Percentiles rank a stretch among this genome's conserved stretches.
Conservation (phyloP, 1,140 invertebrate species). For the Drosophila melanogaster region DNA sequence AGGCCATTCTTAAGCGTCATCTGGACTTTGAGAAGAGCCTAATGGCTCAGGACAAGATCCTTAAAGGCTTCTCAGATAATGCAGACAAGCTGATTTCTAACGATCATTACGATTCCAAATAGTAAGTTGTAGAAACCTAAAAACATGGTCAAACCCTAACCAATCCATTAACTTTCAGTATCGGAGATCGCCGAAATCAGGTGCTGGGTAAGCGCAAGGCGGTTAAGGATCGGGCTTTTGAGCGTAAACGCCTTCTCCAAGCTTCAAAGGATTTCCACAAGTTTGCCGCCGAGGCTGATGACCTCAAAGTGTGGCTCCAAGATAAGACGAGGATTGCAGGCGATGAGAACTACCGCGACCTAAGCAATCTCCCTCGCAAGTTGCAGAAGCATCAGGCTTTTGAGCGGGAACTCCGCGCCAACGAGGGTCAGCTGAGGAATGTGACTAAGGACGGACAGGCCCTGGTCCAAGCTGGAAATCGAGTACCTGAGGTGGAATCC, state of each 20-base stretch:
- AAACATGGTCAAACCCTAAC: background rate
- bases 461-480: constrained; percentile 89
- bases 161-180: constrained; percentile 85
- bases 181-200: constrained; percentile 90
- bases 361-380: constrained; percentile 96
- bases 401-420: constrained; percentile 96
- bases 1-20: constrained; percentile 96
- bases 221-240: constrained; percentile 91
- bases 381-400: constrained; percentile 99
- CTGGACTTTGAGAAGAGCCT: constrained; percentile 97
- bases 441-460: constrained; percentile 92
- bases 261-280: constrained; percentile 93
- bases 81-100: constrained; percentile 93
- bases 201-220: constrained; percentile 90
- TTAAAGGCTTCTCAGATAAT: constrained; percentile 93
- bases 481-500: constrained; percentile 88
- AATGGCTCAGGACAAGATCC: constrained; percentile 95
- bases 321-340: constrained; percentile 96
- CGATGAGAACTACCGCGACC: constrained; percentile 96
- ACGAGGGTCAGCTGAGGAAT: constrained; percentile 93
- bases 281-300: constrained; percentile 95
- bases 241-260: constrained; percentile 89
- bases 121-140: constrained; percentile 86
- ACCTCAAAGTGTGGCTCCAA: constrained; percentile 94
- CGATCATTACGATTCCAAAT: constrained; percentile 93